Evolutionary conservation across 1,140 invertebrate species (phyloP), one percentile per base, ranked within the genome.

Genomic region (Leptinotarsa texana): DNA sequence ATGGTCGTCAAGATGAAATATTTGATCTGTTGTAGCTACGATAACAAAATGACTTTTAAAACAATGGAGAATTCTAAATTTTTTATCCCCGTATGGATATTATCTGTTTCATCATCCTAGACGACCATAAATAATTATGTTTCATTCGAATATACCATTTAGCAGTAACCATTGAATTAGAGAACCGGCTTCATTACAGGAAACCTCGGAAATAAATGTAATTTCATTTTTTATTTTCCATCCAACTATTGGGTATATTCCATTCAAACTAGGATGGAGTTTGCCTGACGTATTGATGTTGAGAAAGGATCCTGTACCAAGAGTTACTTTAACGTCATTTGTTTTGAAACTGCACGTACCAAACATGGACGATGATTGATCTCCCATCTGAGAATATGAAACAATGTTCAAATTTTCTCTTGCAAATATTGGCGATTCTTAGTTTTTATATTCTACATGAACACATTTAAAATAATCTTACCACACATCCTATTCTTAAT

Each of bases 301-400:
- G 1, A 99, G 84, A 84, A 99, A 99, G 1, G 93, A 94, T 0
- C 98, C 97, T 0, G 97, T 99, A 1, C 98, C 98, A 87, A 99
- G 89, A 0, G 97, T 98, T 18, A 97, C 86, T 83, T 98, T 99
- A 0, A 97, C 88, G 83, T 96, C 93, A 17, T 95, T 95, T 3
- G 88, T 85, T 1, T 90, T 84, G 83, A 94, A 96, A 82, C 95
- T 97, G 76, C 94, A 93, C 1, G 94, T 93, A 17, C 96, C 97
- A 89, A 96, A 98, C 86, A 97, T 91, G 2, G 97, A 95, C 0
- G 95, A 94, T 63, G 96, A 90, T 85, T 94, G 93, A 84, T 94
- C 93, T 13, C 92, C 92, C 84, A 94, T 90, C 87, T 83, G 77
- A 73, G 85, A 85, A 51, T 79, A 83, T 48, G 76, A 68, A 48